Evolutionary conservation across 2,888 invertebrate species (phyloP).

Genomic region (Crossocerus cetratus): DNA sequence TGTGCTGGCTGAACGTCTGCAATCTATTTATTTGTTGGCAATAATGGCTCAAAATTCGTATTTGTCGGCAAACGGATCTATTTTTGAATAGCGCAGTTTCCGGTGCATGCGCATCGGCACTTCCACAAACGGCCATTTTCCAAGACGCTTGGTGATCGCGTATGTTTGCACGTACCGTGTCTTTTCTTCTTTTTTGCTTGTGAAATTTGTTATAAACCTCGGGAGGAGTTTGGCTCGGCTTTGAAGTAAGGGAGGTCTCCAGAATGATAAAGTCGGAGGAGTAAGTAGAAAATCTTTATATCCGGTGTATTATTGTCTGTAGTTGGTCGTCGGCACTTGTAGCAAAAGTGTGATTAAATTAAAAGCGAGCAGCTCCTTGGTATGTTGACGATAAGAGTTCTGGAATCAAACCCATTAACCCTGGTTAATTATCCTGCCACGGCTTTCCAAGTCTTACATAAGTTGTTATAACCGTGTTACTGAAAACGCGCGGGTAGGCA

Average conservation of each 20-base stretch:
- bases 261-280: constrained; percentile 63
- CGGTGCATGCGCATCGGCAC: constrained; percentile 44
- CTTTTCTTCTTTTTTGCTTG: constrained; percentile 49
- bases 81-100: constrained; percentile 55
- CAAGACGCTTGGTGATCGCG: constrained; percentile 64
- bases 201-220: constrained; percentile 33
- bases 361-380: constrained; percentile 18
- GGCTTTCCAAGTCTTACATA: no score
- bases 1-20: no score
- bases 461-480: no score
- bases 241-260: constrained; percentile 19
- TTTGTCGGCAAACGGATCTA: constrained; percentile 15
- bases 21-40: neutral
- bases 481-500: neutral
- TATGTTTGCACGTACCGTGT: constrained; percentile 48
- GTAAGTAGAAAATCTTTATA: constrained; percentile 57
- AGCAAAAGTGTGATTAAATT: constrained; percentile 10
- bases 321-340: constrained; percentile 26
- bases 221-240: constrained; percentile 23
- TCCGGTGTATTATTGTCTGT: constrained; percentile 2
- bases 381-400: neutral
- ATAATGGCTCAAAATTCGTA: constrained; percentile 4
- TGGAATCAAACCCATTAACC: no score
- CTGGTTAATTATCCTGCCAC: neutral
- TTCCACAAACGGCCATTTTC: constrained; percentile 65